Base-by-base conservation (phyloP, 2,113 vertebrate species). In the Heterotilapia buettikoferi region DNA sequence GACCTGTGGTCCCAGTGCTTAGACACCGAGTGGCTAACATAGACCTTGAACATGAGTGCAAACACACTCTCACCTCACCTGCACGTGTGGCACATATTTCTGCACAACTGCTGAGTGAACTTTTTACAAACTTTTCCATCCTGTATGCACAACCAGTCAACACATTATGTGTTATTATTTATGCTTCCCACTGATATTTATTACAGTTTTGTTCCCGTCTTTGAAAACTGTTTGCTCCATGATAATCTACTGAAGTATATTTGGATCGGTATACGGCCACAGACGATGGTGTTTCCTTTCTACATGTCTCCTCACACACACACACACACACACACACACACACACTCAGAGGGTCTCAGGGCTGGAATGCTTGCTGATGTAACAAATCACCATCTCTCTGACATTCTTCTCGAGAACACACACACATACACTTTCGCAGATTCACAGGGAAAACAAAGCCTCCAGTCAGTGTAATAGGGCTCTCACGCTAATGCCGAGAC, bases 401-500 rank as follows among this genome's bases (percentile, higher is more conserved):
- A 93, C 95, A 94, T 93, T 93, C 92, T 92, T 85, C 53, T 89
- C 40, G 57, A 79, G 53, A 85, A 76, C 82, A 84, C 53, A 78
- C 56, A 83, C 19, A 50, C 59, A 45, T 61, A 45, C 86, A 53
- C 78, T 63, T 84, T 81, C n/a, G 71, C 90, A 92, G 87, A 92
- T 92, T 94, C 93, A 92, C 94, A 93, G 87, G 59, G 90, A 86
- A 95, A 94, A 96, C 95, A 96, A 96, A 94, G 95, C 89, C 90
- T 91, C 93, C 88, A 95, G 94, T 96, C 95, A 95, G 92, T 85
- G 93, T 91, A 92, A 94, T 86, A 89, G 91, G 90, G 87, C 93
- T 95, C 92, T 95, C 94, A 95, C 93, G 93, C 95, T 94, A 88
- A 92, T 90, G 87, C 93, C 88, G 93, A 96, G 95, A 96, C 95